Conservation (phyloP, 1,140 invertebrate species). For the Arctopsyche grandis region DNA sequence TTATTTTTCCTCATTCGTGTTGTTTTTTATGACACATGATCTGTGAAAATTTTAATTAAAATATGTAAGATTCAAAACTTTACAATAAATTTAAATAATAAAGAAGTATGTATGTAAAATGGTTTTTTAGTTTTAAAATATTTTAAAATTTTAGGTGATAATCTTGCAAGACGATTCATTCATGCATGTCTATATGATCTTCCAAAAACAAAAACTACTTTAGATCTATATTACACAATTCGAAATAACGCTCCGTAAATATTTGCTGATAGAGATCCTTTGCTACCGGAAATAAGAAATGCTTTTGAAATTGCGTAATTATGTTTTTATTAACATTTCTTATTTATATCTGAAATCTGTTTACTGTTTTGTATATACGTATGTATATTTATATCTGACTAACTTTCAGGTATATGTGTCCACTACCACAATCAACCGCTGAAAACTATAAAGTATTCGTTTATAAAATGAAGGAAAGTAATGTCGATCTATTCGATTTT, state of each 20-base stretch:
- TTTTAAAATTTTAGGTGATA: constrained; percentile 61
- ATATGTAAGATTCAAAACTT: too few relatives aligned
- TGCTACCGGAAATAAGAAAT: constrained; percentile 66
- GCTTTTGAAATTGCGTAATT: constrained; percentile 68
- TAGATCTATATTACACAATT: constrained; percentile 73
- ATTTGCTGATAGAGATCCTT: constrained; percentile 72
- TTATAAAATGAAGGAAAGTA: constrained; percentile 70
- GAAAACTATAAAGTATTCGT: constrained; percentile 70
- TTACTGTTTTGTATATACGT: background rate
- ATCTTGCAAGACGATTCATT: constrained; percentile 66
- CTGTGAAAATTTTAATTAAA: too few relatives aligned
- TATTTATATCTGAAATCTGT: constrained; percentile 40
- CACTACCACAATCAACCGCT: constrained; percentile 67
- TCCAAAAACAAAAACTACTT: constrained; percentile 69
- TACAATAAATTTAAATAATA: too few relatives aligned
- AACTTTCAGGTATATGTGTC: constrained; percentile 69
- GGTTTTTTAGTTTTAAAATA: background rate
- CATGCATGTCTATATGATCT: constrained; percentile 65
- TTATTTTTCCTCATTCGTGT: too few relatives aligned
- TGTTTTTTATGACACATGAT: too few relatives aligned
- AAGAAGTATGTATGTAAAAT: too few relatives aligned
- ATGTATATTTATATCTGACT: background rate
- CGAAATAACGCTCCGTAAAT: constrained; percentile 72
- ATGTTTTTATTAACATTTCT: constrained; percentile 28
- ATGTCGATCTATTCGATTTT: constrained; percentile 73